Conservation (phyloP, 2,113 vertebrate genomes). For the Etheostoma spectabile region DNA sequence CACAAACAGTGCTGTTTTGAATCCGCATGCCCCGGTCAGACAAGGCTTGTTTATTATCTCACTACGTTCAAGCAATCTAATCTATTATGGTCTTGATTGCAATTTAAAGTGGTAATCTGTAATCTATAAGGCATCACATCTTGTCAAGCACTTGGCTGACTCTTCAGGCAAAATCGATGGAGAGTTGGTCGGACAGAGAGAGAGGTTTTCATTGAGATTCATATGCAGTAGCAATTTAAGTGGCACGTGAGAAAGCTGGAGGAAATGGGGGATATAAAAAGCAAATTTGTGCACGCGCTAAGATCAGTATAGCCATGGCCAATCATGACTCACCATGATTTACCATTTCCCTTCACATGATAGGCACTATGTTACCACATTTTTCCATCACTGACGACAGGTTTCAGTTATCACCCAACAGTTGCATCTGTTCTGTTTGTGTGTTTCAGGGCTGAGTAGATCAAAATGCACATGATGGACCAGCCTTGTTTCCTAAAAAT, state of each 20-base stretch:
- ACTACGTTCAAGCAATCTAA: conserved; percentile 37
- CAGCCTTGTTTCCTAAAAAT: no score
- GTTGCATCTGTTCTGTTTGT: neutral
- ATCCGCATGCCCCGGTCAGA: conserved; percentile 8
- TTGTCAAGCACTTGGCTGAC: conserved; percentile 52
- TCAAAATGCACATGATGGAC: conserved; percentile 4
- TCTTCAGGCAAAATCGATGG: conserved; percentile 52
- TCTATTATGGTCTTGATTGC: conserved; percentile 60
- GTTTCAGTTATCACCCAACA: neutral
- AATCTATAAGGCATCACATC: conserved; percentile 67
- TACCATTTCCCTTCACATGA: conserved; percentile 52
- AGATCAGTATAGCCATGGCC: conserved; percentile 8
- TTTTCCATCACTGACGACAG: neutral
- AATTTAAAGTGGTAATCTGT: conserved; percentile 68
- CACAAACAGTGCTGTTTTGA: conserved; percentile 10
- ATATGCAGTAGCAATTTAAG: conserved; percentile 43
- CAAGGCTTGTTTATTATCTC: conserved; percentile 37
- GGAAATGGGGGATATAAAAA: neutral
- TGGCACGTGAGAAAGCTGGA: conserved; percentile 21
- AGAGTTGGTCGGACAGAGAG: conserved; percentile 47
- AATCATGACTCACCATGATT: conserved; percentile 41
- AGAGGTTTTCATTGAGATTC: conserved; percentile 73
- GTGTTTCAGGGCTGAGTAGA: neutral
- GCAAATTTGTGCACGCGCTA: neutral
- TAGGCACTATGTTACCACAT: neutral